Percentiles rank a stretch among this genome's conserved stretches.
Evolutionary conservation across 2,113 vertebrate genomes (phyloP).

Genomic region (Aldabrachelys gigantea): DNA sequence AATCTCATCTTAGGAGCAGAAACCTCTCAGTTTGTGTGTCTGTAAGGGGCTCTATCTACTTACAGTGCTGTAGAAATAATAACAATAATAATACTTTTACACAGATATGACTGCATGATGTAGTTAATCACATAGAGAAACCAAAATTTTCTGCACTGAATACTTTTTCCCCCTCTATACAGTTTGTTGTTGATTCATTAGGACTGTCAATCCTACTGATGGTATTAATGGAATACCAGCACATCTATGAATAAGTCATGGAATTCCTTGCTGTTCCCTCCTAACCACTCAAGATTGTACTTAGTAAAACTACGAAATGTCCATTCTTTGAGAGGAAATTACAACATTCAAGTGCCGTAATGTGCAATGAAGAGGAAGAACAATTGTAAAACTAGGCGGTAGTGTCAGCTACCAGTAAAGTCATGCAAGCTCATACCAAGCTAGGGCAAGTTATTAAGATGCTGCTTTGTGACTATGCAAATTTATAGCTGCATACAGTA

Average conservation of each 20-base stretch:
- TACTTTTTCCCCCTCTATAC: not conserved
- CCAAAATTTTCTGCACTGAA: not conserved
- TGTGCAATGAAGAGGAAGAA: slow-evolving; percentile 23
- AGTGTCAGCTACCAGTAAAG: not conserved
- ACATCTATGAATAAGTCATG: not conserved
- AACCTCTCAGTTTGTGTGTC: not conserved
- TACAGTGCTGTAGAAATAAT: not conserved
- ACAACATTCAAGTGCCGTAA: not conserved
- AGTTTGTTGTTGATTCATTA: not conserved
- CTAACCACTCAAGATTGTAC: not conserved
- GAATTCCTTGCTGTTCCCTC: not conserved
- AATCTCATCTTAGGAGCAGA: not conserved
- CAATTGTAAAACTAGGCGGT: not conserved
- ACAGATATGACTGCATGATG: not conserved
- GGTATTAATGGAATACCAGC: not conserved
- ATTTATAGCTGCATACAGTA: not conserved
- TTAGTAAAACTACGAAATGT: not conserved
- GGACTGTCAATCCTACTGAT: not conserved
- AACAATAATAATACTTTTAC: slow-evolving; percentile 12
- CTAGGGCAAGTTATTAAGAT: not conserved
- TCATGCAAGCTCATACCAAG: not conserved
- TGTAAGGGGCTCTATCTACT: not conserved
- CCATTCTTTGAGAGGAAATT: slow-evolving; percentile 28
- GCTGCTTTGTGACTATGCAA: not conserved
- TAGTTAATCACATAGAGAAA: not conserved